Evolutionary conservation across 2,113 vertebrate genomes (phyloP).

Genomic region (Pangasianodon gigas): DNA sequence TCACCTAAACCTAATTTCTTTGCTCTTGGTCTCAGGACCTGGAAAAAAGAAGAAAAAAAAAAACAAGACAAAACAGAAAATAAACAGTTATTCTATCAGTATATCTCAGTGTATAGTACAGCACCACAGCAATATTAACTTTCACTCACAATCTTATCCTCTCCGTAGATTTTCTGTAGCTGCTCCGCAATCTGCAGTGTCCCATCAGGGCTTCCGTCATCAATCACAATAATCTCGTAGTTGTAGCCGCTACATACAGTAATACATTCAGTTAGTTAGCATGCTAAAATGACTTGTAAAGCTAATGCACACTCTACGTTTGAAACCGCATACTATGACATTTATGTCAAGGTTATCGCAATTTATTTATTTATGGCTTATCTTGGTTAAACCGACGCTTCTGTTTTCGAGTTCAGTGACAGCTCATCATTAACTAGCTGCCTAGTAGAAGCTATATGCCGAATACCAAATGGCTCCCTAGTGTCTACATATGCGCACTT

Average conservation of each 20-base stretch:
- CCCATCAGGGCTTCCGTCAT: slow-evolving; percentile 97
- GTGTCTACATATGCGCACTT: neutral
- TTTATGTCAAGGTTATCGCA: neutral
- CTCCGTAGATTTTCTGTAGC: slow-evolving; percentile 88
- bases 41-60: slow-evolving; percentile 14
- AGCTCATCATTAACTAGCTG: slow-evolving; percentile 61
- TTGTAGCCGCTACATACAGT: slow-evolving; percentile 76
- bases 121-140: neutral
- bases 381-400: neutral
- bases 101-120: neutral
- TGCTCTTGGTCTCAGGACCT: slow-evolving; percentile 89
- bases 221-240: slow-evolving; percentile 93
- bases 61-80: neutral
- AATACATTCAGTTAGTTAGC: neutral
- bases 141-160: slow-evolving; percentile 89
- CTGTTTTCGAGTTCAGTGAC: slow-evolving; percentile 52
- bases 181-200: slow-evolving; percentile 86
- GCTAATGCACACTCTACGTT: neutral
- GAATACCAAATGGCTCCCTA: neutral
- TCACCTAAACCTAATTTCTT: slow-evolving; percentile 91
- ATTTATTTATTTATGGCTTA: no score
- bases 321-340: neutral
- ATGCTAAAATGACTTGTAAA: neutral
- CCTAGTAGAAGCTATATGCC: neutral
- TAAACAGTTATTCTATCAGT: neutral